A percentile compares a stretch with the other conserved stretches of the same genome.
These are phyloP conservation scores for Spodoptera picta DNA, from an alignment of 2,888 invertebrate genomes.

Conservation along the genomic window DNA sequence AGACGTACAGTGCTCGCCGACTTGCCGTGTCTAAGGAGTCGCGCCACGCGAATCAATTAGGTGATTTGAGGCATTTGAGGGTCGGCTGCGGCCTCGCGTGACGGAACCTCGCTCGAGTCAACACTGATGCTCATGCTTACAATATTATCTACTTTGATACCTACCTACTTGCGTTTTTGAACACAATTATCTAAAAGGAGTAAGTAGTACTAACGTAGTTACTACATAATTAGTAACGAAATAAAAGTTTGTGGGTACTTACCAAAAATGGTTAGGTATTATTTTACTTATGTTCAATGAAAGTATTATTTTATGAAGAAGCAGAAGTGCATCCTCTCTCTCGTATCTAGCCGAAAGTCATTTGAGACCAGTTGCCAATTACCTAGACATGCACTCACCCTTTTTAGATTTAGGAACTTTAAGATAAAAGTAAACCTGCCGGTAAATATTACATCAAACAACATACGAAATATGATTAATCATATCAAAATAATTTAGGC, in stretches of 20 bases:
- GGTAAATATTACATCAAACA: no score
- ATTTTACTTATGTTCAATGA: no score
- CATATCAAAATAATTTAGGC: constrained; percentile 25
- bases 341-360: no score
- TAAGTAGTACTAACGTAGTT: not conserved
- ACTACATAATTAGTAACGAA: not conserved
- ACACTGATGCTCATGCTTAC: constrained; percentile 51
- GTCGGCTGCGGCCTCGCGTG: constrained; percentile 68
- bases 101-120: constrained; percentile 56
- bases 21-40: constrained; percentile 61
- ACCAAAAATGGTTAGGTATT: no score
- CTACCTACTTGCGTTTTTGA: constrained; percentile 25
- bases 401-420: no score
- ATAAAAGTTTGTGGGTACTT: no score
- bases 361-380: no score
- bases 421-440: no score
- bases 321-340: no score
- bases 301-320: no score
- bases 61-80: constrained; percentile 70
- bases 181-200: constrained; percentile 18
- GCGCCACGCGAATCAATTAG: constrained; percentile 76
- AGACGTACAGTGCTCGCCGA: constrained; percentile 38
- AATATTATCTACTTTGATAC: constrained; percentile 8
- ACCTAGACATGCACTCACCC: no score
- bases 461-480: not conserved